Percentiles rank a stretch among this genome's conserved stretches.
Conservation (phyloP, 2,888 invertebrate species). For the Lochmaea capreae region DNA sequence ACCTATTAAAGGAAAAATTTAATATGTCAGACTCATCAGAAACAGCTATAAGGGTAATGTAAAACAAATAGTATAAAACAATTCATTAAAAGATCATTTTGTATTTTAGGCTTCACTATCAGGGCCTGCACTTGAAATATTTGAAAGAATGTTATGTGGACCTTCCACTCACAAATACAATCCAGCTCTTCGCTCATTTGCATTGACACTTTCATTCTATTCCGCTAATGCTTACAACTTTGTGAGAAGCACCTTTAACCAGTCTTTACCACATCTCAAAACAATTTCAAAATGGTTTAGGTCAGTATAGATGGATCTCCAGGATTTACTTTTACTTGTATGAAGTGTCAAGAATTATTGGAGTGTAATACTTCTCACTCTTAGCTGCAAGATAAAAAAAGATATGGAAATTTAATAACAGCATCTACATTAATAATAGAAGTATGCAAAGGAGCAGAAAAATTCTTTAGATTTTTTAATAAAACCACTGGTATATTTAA, state of each 20-base stretch:
- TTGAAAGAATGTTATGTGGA: conserved; percentile 31
- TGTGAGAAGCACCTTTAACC: conserved; percentile 37
- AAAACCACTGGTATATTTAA: not conserved
- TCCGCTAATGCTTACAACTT: conserved; percentile 40
- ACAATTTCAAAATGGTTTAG: conserved; percentile 45
- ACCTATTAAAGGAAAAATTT: conserved; percentile 15
- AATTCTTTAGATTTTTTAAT: not conserved
- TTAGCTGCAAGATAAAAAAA: not conserved
- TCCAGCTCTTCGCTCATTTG: conserved; percentile 29
- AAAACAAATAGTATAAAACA: not conserved
- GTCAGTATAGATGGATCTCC: conserved; percentile 43
- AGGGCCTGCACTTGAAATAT: conserved; percentile 21
- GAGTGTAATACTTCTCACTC: too few species aligned
- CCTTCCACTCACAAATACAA: conserved; percentile 18
- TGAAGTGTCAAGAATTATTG: not conserved
- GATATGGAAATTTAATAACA: not conserved
- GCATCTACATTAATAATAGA: not conserved
- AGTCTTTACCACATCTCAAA: conserved; percentile 36
- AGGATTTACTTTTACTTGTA: too few species aligned
- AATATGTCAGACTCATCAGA: conserved; percentile 14
- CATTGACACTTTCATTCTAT: too few species aligned
- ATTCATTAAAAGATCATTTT: conserved; percentile 1
- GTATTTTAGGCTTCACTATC: too few species aligned
- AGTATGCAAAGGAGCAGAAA: not conserved
- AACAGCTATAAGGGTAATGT: conserved; percentile 16